phyloP scores from a whole-genome alignment of 1,140 invertebrate genomes.

The Aporrectodea caliginosa region DNA sequence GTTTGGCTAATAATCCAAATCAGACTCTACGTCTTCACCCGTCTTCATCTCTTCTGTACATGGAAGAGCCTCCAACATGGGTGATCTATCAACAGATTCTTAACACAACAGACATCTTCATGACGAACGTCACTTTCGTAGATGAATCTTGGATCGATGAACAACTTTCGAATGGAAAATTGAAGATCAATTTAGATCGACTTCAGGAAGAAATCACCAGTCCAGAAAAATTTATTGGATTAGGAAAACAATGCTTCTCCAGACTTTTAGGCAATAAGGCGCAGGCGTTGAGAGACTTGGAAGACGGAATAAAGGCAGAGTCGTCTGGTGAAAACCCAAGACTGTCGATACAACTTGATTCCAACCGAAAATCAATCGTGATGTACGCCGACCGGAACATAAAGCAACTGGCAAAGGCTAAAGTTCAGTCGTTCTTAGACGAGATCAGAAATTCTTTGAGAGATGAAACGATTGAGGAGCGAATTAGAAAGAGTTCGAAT shows the following conservation, averaged over 20 bases:
- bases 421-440: background rate
- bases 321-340: background rate
- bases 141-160: constrained; percentile 13
- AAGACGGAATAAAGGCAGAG: background rate
- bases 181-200: background rate
- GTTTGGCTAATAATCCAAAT: background rate
- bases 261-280: background rate
- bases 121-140: constrained; percentile 11
- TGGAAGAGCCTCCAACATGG: constrained; percentile 7
- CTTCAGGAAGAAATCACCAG: background rate
- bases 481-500: background rate
- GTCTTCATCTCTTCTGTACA: constrained; percentile 12
- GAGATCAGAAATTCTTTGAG: background rate
- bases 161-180: background rate
- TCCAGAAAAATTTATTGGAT: background rate
- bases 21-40: constrained; percentile 9
- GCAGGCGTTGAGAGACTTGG: background rate
- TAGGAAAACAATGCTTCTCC: background rate
- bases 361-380: background rate
- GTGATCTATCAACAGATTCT: constrained; percentile 9
- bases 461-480: background rate
- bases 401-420: background rate
- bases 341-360: background rate
- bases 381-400: background rate
- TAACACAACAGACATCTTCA: background rate